Evolutionary conservation across 2,888 invertebrate genomes (phyloP).

Genomic region (Heliconius erato): DNA sequence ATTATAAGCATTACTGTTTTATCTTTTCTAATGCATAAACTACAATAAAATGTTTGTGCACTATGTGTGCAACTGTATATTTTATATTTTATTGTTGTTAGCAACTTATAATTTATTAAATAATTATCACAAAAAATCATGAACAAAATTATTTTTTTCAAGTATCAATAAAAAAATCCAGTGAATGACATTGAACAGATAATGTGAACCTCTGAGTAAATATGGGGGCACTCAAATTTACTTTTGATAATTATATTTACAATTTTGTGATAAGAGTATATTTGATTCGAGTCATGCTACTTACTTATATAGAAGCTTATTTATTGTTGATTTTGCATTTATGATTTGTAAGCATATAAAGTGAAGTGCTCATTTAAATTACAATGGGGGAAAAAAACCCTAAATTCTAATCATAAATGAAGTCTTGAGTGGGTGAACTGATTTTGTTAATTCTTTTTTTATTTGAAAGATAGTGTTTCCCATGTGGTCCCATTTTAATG

Average conservation of each 20-base stretch:
- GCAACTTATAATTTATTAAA: background rate
- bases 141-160: background rate
- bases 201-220: background rate
- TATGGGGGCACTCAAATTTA: slow-evolving; percentile 21
- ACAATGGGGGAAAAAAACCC: background rate
- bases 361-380: background rate
- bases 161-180: background rate
- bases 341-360: background rate
- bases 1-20: slow-evolving; percentile 19
- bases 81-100: background rate
- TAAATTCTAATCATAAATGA: background rate
- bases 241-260: slow-evolving; percentile 61
- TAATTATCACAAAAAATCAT: background rate
- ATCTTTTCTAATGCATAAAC: slow-evolving; percentile 3
- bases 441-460: too few relatives aligned
- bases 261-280: slow-evolving; percentile 49
- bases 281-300: background rate
- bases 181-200: slow-evolving; percentile 20
- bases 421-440: too few relatives aligned
- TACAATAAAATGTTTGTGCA: background rate
- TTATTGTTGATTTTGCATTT: background rate
- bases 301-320: background rate
- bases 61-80: background rate
- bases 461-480: too few relatives aligned
- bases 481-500: too few relatives aligned